Base-by-base conservation (phyloP, 2,113 vertebrate species). In the Cyprinodon variegatus region DNA sequence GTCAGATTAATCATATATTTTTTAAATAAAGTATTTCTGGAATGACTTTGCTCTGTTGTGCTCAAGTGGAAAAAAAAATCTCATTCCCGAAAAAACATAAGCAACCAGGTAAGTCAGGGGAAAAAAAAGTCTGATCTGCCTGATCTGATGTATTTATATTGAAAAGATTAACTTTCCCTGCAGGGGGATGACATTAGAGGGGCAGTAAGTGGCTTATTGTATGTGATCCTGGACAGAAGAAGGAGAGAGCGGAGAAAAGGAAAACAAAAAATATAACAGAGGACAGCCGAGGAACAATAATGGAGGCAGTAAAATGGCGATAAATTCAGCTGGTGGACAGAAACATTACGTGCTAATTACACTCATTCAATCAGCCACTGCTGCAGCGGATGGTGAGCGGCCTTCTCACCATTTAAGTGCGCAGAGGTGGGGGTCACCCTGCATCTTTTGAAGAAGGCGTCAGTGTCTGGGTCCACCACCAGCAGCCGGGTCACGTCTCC, bases 401-500 rank as follows among this genome's bases (percentile, higher is more conserved):
- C 57, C 38, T 41, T 65, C 94, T 92, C 90, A 98, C 97, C 97
- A 36, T 90, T 89, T 78, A 98, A 77, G 72, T 98, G 96, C 13
- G 94, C 89, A 57, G 81, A 81, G 0, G 93, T 92, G 0, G 98
- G 97, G 57, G 82, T 70, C 90, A 97, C 95, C 74, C 91, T 87
- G 92, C 97, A 99, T 72, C 94, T 97, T 91, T 94, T 96, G 94
- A 99, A 99, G 92, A 97, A 98, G 66, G 94, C 89, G 1, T 99
- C 98, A 0, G 97, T 93, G 9, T 96, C 94, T 38, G 81, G 84
- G n/a, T 98, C 97, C 66, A 98, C 96, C 86, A 99, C 97, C 81
- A 99, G 94, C 89, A 98, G 94, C 60, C 89, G 89, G 53, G 95
- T 90, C 87, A 96, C 94, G 0, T 93, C 92, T 0, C 96, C 96